Percentiles rank a stretch among this genome's conserved stretches.
Evolutionary conservation across 2,797 vertebrate genomes (phyloP).

Genomic region (Ciconia nigra): DNA sequence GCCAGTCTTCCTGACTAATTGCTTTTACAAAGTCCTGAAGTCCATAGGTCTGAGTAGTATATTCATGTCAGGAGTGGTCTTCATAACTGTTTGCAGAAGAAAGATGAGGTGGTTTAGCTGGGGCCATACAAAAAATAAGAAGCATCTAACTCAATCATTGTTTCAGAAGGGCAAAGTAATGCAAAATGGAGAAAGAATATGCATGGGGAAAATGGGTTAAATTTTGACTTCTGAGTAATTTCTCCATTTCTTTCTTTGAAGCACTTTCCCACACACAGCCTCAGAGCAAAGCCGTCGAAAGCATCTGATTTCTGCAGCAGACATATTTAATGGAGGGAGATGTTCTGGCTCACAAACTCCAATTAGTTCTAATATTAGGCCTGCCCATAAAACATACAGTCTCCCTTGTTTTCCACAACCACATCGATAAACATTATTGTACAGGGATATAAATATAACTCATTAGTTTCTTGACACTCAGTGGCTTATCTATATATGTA

Average conservation of each 20-base stretch:
- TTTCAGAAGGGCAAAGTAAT: background rate
- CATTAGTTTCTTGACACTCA: conserved; percentile 54
- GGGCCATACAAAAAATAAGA: background rate
- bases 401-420: conserved; percentile 33
- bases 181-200: background rate
- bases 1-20: background rate
- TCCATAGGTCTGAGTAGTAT: background rate
- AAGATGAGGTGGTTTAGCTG: background rate
- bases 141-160: background rate
- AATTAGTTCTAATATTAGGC: conserved; percentile 57
- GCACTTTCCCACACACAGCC: background rate
- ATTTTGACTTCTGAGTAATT: background rate
- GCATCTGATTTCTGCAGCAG: background rate
- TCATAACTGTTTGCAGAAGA: background rate
- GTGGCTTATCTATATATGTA: conserved; percentile 5
- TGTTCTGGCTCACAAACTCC: conserved; percentile 34
- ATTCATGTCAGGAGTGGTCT: background rate
- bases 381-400: conserved; percentile 27
- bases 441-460: conserved; percentile 55
- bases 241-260: background rate
- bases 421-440: conserved; percentile 53
- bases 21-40: background rate
- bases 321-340: conserved; percentile 15
- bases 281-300: background rate
- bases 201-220: background rate